These are phyloP conservation scores for Therioaphis trifolii DNA, from an alignment of 2,888 invertebrate genomes.

Conservation along the genomic window DNA sequence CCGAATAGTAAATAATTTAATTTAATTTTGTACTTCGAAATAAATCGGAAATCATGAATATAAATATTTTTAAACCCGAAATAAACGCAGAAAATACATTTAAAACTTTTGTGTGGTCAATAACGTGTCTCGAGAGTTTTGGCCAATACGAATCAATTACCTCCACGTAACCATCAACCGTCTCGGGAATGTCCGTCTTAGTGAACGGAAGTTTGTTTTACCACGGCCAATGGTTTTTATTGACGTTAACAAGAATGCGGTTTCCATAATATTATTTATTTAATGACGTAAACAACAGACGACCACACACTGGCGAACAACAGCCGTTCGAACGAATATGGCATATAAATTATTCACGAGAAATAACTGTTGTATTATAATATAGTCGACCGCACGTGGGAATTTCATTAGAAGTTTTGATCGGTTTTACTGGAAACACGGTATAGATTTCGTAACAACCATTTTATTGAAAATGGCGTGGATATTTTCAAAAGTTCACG, in stretches of 20 bases:
- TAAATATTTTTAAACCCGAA: too few species aligned
- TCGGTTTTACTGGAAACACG: background rate
- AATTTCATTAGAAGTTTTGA: conserved; percentile 35
- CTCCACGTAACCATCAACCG: background rate
- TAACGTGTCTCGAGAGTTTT: too few species aligned
- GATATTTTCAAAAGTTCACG: too few species aligned
- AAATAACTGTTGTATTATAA: background rate
- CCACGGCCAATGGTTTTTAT: background rate
- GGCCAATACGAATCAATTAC: background rate
- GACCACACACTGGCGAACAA: too few species aligned
- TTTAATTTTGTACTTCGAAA: too few species aligned
- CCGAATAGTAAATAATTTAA: too few species aligned
- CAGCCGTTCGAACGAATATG: too few species aligned
- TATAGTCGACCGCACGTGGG: background rate
- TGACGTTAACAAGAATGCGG: background rate
- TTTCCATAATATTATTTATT: background rate
- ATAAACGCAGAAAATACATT: too few species aligned
- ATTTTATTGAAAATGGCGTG: too few species aligned
- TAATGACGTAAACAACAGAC: background rate
- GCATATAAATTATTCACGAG: background rate
- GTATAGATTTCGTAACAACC: too few species aligned
- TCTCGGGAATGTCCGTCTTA: background rate
- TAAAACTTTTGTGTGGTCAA: too few species aligned
- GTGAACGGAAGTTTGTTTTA: background rate
- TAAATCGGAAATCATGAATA: too few species aligned